Evolutionary conservation across 2,113 vertebrate species (phyloP).

Genomic region (Tragelaphus imberbis): DNA sequence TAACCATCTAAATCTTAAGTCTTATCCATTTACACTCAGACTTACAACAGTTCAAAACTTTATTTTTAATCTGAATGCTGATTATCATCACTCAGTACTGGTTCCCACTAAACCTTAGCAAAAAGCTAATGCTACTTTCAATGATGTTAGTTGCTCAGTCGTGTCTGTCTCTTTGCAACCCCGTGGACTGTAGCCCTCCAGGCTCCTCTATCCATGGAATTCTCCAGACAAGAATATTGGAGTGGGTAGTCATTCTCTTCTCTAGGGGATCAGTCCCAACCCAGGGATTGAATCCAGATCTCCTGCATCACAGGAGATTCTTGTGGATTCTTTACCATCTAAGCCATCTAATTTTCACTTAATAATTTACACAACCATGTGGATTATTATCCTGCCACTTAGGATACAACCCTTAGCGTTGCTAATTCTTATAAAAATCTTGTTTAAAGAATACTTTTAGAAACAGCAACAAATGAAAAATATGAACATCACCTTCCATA

Average conservation of each 20-base stretch:
- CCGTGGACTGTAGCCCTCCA: background rate
- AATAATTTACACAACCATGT: background rate
- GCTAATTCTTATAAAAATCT: conserved; percentile 2
- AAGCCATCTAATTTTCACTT: background rate
- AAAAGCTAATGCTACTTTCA: background rate
- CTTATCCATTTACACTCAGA: background rate
- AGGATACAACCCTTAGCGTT: background rate
- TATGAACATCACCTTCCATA: background rate
- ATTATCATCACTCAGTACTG: background rate
- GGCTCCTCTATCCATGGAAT: background rate
- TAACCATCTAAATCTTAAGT: conserved; percentile 8
- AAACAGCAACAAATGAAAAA: background rate
- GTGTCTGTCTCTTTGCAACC: accelerated
- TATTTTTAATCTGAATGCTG: conserved; percentile 2
- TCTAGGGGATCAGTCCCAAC: background rate
- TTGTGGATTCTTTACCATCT: background rate
- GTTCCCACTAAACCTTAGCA: background rate
- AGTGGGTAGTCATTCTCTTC: background rate
- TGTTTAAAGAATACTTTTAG: background rate
- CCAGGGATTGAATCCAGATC: background rate
- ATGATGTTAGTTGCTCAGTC: background rate
- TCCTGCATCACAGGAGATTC: background rate
- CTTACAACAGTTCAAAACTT: background rate
- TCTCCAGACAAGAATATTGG: background rate
- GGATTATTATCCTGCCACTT: background rate